Evolutionary conservation across 2,888 invertebrate species (phyloP).

Genomic region (Andrena marginata): DNA sequence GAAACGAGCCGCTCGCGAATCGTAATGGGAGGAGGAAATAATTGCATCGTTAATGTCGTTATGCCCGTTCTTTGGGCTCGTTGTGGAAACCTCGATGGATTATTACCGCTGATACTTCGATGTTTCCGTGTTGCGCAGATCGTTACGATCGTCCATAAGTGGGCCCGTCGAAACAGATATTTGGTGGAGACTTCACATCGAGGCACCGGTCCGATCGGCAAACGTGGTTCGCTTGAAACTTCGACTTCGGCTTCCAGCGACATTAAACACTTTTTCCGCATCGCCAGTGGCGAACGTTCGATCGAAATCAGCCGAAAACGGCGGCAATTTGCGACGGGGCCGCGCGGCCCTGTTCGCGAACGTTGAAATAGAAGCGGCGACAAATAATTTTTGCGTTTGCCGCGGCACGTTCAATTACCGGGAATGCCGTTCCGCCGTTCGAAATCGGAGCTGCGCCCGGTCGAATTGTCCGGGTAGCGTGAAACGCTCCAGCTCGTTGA

Average conservation of each 20-base stretch:
- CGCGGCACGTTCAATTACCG: constrained; percentile 15
- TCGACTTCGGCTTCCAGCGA: background rate
- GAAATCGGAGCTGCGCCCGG: background rate
- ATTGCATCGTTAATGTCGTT: constrained; percentile 35
- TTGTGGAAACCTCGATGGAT: background rate
- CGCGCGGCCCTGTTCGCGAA: background rate
- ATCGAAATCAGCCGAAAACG: background rate
- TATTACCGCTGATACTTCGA: constrained; percentile 15
- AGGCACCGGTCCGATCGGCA: too few relatives aligned
- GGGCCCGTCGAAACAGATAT: background rate
- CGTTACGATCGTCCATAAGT: constrained; percentile 14
- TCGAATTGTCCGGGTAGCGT: background rate
- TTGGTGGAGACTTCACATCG: background rate
- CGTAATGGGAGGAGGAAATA: constrained; percentile 41
- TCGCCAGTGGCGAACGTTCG: constrained; percentile 19
- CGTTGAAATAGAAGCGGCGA: constrained; percentile 13
- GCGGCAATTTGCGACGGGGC: constrained; percentile 8
- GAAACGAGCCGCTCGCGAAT: background rate
- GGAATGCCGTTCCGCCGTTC: constrained; percentile 8
- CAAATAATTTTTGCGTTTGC: constrained; percentile 23
- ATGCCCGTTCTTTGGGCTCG: constrained; percentile 28
- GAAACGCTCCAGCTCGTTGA: background rate
- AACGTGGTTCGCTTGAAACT: too few relatives aligned
- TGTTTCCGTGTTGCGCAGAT: background rate
- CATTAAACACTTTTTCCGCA: constrained; percentile 5